Conservation (phyloP, 1,140 invertebrate genomes). For the Archivesica marissinica region DNA sequence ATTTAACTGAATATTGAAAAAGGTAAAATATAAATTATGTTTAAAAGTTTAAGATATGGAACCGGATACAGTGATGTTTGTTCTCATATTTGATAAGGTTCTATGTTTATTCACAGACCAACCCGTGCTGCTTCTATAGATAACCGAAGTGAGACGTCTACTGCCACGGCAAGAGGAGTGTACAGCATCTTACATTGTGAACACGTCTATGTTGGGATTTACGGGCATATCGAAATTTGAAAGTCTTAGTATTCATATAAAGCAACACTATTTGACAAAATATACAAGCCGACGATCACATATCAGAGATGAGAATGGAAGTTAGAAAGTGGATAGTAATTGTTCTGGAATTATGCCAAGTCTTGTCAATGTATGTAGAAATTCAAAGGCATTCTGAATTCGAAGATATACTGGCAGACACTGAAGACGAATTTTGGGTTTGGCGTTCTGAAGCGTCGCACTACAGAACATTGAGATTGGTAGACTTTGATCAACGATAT, state of each 20-base stretch:
- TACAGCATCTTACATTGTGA: too few relatives aligned
- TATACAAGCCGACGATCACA: background rate
- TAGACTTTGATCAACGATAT: conserved; percentile 26
- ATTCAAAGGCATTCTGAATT: conserved; percentile 42
- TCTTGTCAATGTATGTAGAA: conserved; percentile 29
- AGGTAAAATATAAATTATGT: too few relatives aligned
- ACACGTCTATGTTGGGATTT: too few relatives aligned
- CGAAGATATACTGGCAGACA: conserved; percentile 11
- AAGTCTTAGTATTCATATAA: background rate
- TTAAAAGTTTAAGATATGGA: too few relatives aligned
- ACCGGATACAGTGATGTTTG: too few relatives aligned
- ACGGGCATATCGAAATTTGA: background rate
- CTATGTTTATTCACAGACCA: too few relatives aligned
- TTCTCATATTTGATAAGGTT: too few relatives aligned
- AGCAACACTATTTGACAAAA: background rate
- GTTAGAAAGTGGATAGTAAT: background rate
- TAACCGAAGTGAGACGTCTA: too few relatives aligned
- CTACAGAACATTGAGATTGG: conserved; percentile 26
- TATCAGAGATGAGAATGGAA: background rate
- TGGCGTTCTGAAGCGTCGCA: conserved; percentile 50
- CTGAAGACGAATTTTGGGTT: conserved; percentile 36
- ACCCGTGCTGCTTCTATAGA: too few relatives aligned
- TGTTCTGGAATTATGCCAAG: background rate
- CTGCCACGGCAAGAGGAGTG: too few relatives aligned
- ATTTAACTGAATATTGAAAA: too few relatives aligned